Base-by-base conservation (phyloP, 2,113 vertebrate genomes). In the Aleadryas rufinucha region DNA sequence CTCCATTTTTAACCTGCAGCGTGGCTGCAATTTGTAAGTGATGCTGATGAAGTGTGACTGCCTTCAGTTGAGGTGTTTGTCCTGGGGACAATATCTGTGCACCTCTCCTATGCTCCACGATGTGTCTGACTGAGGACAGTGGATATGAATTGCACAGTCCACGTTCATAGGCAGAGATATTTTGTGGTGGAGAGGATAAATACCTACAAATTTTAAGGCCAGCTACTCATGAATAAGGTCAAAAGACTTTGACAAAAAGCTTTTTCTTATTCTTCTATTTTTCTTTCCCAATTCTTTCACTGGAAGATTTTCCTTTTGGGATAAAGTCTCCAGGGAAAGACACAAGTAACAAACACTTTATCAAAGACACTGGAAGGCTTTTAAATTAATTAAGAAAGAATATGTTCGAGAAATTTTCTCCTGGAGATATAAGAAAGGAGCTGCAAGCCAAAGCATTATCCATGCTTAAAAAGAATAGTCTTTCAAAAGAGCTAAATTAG, bases 341-440 rank as follows among this genome's bases (percentile, higher is more conserved):
- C 35, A 75, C 63, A 86, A 75, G 47, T 75, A 88, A 75, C 61
- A 92, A 94, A 76, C 4, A 35, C 22, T 91, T 91, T 92, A 75
- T 41, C 35, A 84, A 87, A 93, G 84, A 59, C 47, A 78, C 17
- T 24, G 26, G 89, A 92, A 95, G 71, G 83, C 79, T 93, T 89
- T 96, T 80, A 95, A 90, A 93, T 95, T 96, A 96, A 97, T 97
- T 96, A 93, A 87, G 79, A 87, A 96, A 93, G n/a, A 76, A 35
- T n/a, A 54, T 18, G 30, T 86, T 76, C 74, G 33, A 92, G 72
- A 81, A 87, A 44, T 77, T 85, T 93, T 49, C 19, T 97, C 37
- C 75, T 82, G 47, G 50, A 94, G 41, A 35, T 70, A 53, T 35
- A 39, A 53, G 56, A 53, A 66, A 95, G 47, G 28, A 57, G 35